Evolutionary conservation across 2,888 invertebrate genomes (phyloP), one percentile per base, ranked within the genome.

Genomic region (Cosmia pyralina): DNA sequence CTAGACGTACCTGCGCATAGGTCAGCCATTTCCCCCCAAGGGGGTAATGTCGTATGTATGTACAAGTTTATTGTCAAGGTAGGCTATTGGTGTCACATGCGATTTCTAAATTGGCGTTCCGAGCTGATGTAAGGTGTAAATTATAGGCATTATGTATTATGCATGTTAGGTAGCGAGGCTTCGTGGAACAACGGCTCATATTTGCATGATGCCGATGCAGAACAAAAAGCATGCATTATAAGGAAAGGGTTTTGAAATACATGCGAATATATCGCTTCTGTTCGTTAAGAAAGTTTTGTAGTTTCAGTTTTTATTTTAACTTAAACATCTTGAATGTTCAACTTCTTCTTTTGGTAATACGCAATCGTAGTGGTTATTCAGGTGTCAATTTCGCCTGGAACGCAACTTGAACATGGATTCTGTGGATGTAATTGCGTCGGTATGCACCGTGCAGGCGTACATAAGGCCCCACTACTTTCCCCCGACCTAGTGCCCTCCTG

Each of bases 401-500:
- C 65, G 65, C 65, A 66, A 79, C 73, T 76, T 80, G 77, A 83
- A 78, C 86, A 86, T 86, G 81, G 79, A 75, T 84, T 81, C 79
- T 78, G 59, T 79, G 74, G 87, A 88, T 92, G 92, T 93, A 92
- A 93, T 93, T 92, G 89, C 88, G 91, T 90, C 88, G 91, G 93
- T 89, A 93, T 93, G 92, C 94, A 92, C 91, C 89, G 90, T 88
- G 91, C 93, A 89, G 80, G 85, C 90, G 87, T 82, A 89, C 88
- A 89, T 90, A 90, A 90, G 90, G 91, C 93, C 90, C 92, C 92
- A 93, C 92, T 94, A 94, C 96, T 96, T 96, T 95, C 96, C 94
- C 95, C 93, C 95, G 96, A 95, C 96, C 96, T 93, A 96, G 94
- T 96, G 95, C 93, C 95, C 96, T 95, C 93, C 91, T 94, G 88